phyloP scores from a whole-genome alignment of 2,113 vertebrate species.

The human (Homo sapiens) region GRCh38 chr4:57001501-57002000 shows the following conservation, averaged over 20 bases:
- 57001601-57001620: not conserved
- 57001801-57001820: not conserved
- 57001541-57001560: not conserved
- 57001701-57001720: not conserved
- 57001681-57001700: not conserved
- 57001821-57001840: not conserved
- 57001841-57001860: not conserved
- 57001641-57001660: not conserved
- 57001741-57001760: not conserved
- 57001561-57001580: not conserved
- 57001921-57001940: not conserved
- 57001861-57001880: not conserved
- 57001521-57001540: not conserved
- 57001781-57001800: not conserved
- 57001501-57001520: not conserved
- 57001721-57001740: not conserved
- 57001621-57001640: not conserved
- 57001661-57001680: not conserved
- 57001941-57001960: conserved; percentile 29
- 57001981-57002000: conserved; percentile 18
- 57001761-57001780: not conserved
- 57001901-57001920: not conserved
- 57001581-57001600: not conserved
- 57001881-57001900: not conserved
- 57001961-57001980: not conserved